Evolutionary conservation across 1,140 invertebrate genomes (phyloP), one percentile per base, ranked within the genome.

Genomic region (Drosophila ananassae): DNA sequence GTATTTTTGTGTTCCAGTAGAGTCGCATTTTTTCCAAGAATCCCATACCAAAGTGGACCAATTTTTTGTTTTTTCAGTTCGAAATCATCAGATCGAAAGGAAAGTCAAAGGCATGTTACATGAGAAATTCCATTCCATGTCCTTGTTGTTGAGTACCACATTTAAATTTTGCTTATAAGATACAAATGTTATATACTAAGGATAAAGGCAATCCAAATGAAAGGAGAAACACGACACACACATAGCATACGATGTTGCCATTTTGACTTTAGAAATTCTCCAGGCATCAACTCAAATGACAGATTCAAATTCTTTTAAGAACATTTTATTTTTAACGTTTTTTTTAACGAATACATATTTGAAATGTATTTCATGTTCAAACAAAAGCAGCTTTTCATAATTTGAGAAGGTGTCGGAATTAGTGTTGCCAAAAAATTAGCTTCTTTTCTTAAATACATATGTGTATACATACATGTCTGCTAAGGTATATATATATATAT

Each of bases 211-310:
- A 9, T 9, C 1, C 3, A 37, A 37, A 12, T 37, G 2, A 12
- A 37, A n/a, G 4, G 10, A 37, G 10, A n/a, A 37, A 10, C 8
- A 32, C 1, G 9, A 50, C 39, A 37, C 34, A 39, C 39, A 47
- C 57, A 73, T 69, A 41, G 9, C 9, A 32, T 10, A 2, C 9
- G 8, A 32, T 32, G 0, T 10, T 68, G 30, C 37, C 10, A 8
- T 28, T 54, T 57, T 24, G n/a, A 41, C 12, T 13, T 41, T 17
- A 13, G 39, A 24, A 48, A 67, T 34, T 60, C 69, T 75, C 63
- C 21, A 55, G 68, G 63, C 53, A 58, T 57, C 63, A 77, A 69
- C 78, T 82, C 58, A 74, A 82, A 53, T 74, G 78, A 63, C 62
- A 68, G 73, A 57, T 72, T 57, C 52, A 61, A 77, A 44, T 62